Base-by-base conservation (phyloP, 92 coral and sea anemone species). In the Micromussa lordhowensis region DNA sequence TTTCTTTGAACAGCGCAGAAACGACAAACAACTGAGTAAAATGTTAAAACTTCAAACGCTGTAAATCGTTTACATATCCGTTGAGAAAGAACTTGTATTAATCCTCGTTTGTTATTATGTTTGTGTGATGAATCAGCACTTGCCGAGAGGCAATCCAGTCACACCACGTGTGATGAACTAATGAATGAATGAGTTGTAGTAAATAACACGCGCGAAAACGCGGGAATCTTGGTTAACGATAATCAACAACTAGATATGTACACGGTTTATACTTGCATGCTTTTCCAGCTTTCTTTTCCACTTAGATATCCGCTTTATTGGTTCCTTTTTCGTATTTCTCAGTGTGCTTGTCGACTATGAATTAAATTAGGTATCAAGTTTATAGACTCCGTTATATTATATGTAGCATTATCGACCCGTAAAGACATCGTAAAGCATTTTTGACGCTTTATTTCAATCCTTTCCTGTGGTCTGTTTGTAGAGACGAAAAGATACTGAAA, bases 111-210 rank as follows among this genome's bases (percentile, higher is more conserved):
- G 68, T 17, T 71, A 2, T 34, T 71, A 14, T 22, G 77, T 71
- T 71, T 35, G 40, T 72, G 19, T 63, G 40, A 82, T 82, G 80
- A 84, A 72, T 55, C 80, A 54, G 48, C 70, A 84, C 26, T 49
- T 16, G 54, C 5, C 17, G 36, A 17, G 11, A 31, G 29, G n/a
- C 30, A 59, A 55, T 84, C 74, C 32, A 14, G 36, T 32, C 53
- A 35, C 18, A 26, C 72, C 88, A 84, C 88, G 88, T 84, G 88
- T 74, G 28, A 58, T 55, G 58, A 38, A 48, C 19, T 55, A 31
- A 51, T 84, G 81, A 84, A 73, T 74, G 88, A 82, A 82, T 69
- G 87, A 66, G 73, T 84, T 55, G 74, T 84, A 73, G 88, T 74
- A 84, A 84, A 84, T 74, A 84, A 26, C 49, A 36, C 53, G 49